phyloP scores from a whole-genome alignment of 2,888 invertebrate genomes.

The Cataglyphis altisquamis region DNA sequence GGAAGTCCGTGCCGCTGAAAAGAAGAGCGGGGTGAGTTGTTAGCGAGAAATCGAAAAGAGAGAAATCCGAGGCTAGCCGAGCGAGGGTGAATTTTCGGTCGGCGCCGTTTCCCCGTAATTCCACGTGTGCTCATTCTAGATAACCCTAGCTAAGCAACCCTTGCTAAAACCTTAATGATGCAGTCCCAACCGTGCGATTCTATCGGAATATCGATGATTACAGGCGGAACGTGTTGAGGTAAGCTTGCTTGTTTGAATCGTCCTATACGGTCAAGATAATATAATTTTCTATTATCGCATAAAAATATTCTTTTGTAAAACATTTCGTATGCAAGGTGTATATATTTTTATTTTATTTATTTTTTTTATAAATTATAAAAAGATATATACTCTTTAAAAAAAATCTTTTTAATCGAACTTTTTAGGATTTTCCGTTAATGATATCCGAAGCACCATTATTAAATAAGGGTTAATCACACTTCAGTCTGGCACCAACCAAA shows the following conservation, averaged over 20 bases:
- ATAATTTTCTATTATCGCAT: background rate
- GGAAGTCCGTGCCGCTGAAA: conserved; percentile 57
- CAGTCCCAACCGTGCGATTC: conserved; percentile 56
- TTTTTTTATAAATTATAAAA: background rate
- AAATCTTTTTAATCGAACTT: background rate
- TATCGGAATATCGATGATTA: conserved; percentile 56
- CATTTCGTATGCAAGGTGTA: background rate
- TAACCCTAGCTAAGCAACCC: conserved; percentile 78
- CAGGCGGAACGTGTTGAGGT: conserved; percentile 7
- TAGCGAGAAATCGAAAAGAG: conserved; percentile 60
- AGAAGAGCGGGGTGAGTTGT: conserved; percentile 29
- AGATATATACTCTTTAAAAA: background rate
- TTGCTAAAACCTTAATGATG: conserved; percentile 65
- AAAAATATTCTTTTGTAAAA: background rate
- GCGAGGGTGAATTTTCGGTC: conserved; percentile 60
- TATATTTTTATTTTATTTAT: background rate
- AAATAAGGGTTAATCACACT: conserved; percentile 66
- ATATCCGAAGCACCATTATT: conserved; percentile 28
- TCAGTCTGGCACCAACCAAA: conserved; percentile 56
- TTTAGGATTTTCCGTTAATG: background rate
- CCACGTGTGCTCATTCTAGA: conserved; percentile 76
- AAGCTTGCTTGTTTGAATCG: conserved; percentile 12
- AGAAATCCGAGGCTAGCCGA: conserved; percentile 22
- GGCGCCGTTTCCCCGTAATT: conserved; percentile 69
- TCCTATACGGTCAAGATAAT: background rate